Evolutionary conservation across 2,113 vertebrate species (phyloP).

Genomic region (Oostethus manadensis): DNA sequence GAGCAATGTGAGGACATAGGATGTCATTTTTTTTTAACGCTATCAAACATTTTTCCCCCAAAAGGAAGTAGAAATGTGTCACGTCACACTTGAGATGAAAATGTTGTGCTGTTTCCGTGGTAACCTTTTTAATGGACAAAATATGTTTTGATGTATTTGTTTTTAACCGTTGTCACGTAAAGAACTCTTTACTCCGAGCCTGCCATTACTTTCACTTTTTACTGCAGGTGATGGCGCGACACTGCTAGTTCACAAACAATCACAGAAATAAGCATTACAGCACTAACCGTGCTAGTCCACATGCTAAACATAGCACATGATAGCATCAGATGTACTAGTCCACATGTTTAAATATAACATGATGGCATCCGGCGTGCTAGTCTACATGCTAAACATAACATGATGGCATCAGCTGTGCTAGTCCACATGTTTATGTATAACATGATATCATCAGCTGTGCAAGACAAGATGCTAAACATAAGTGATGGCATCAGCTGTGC

Average conservation of each 20-base stretch:
- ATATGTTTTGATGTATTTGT: slow-evolving; percentile 4
- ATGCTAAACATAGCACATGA: not conserved
- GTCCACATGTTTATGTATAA: too few species aligned
- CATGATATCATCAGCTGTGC: too few species aligned
- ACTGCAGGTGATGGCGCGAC: not conserved
- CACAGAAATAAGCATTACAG: not conserved
- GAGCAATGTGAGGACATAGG: not conserved
- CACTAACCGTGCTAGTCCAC: not conserved
- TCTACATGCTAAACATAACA: too few species aligned
- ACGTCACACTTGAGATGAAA: not conserved
- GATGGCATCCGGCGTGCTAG: too few species aligned
- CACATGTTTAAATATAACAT: too few species aligned
- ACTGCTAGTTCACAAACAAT: not conserved
- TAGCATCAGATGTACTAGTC: too few species aligned
- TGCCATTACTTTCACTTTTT: not conserved
- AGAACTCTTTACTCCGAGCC: not conserved
- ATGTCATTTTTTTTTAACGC: not conserved
- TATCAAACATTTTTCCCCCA: not conserved
- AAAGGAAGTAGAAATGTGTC: not conserved
- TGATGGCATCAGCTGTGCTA: too few species aligned
- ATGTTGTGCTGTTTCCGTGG: slow-evolving; percentile 1
- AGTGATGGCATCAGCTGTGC: too few species aligned
- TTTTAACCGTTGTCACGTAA: slow-evolving; percentile 2
- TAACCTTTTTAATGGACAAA: not conserved
- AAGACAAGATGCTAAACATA: too few species aligned